phyloP scores from a whole-genome alignment of 2,113 vertebrate genomes.

The Prionailurus bengalensis region DNA sequence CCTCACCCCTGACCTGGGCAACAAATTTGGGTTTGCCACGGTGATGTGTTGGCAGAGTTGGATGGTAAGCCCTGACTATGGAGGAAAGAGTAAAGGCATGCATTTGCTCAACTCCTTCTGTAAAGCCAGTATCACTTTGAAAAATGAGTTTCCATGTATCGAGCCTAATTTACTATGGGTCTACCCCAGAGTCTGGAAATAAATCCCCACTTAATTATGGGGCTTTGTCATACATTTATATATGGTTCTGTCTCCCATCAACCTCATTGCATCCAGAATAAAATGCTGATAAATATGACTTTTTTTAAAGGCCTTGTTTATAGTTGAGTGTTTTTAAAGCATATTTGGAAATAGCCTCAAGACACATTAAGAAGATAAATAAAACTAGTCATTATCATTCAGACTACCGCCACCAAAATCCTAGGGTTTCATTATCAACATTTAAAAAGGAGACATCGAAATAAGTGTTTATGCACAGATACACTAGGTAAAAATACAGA shows the following conservation, averaged over 20 bases:
- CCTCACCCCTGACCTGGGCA: not conserved
- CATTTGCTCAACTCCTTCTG: not conserved
- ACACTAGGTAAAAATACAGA: not conserved
- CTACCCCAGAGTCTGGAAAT: not conserved
- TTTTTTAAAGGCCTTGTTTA: not conserved
- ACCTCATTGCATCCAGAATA: not conserved
- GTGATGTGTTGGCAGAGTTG: not conserved
- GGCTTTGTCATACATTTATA: not conserved
- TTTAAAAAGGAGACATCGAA: not conserved
- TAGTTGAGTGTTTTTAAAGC: not conserved
- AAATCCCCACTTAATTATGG: not conserved
- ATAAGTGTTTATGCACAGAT: not conserved
- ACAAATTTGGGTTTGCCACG: not conserved
- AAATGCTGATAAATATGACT: not conserved
- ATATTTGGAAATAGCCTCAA: not conserved
- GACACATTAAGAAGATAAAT: not conserved
- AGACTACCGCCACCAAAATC: not conserved
- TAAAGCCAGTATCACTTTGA: not conserved
- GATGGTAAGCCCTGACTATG: not conserved
- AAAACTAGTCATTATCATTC: not conserved
- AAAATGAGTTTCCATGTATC: not conserved
- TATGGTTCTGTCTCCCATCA: not conserved
- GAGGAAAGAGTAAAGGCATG: not conserved
- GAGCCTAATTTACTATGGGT: not conserved
- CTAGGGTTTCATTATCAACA: not conserved